Percentiles rank a stretch among this genome's conserved stretches.
Evolutionary conservation across 1,140 invertebrate genomes (phyloP).

Genomic region (Drusus annulatus): DNA sequence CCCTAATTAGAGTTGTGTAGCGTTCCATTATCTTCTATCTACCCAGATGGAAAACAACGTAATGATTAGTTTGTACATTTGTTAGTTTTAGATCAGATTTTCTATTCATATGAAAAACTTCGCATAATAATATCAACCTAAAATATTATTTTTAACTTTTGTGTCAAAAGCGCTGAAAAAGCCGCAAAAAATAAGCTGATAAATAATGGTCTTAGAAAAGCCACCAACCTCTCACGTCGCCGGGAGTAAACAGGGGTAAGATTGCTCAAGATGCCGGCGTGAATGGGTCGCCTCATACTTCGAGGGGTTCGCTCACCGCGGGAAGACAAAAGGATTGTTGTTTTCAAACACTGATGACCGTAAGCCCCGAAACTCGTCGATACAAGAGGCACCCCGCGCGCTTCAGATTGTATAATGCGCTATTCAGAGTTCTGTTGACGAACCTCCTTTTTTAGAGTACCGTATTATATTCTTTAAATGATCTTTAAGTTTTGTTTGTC

Average conservation of each 20-base stretch:
- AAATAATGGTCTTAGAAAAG: background rate
- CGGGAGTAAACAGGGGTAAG: background rate
- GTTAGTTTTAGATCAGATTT: too few relatives aligned
- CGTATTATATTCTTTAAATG: too few relatives aligned
- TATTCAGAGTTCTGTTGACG: too few relatives aligned
- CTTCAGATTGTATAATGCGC: too few relatives aligned
- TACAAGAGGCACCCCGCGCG: background rate
- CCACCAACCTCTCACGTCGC: background rate
- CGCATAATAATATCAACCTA: too few relatives aligned
- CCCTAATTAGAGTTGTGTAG: too few relatives aligned
- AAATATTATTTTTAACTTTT: background rate
- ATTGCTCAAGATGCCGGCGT: conserved; percentile 13
- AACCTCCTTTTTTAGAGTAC: too few relatives aligned
- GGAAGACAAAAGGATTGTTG: conserved; percentile 35
- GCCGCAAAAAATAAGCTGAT: background rate
- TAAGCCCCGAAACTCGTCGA: conserved; percentile 14
- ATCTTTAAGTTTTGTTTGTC: too few relatives aligned
- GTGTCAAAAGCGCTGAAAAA: background rate
- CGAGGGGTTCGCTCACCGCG: background rate
- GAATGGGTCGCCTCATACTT: background rate
- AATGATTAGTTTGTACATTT: too few relatives aligned
- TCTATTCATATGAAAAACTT: too few relatives aligned
- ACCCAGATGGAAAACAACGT: too few relatives aligned
- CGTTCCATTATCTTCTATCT: too few relatives aligned
- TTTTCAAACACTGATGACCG: conserved; percentile 25